Percentiles rank a stretch among this genome's conserved stretches.
Evolutionary conservation across 30 jellyfish, hydroid and myxozoan species (phyloP).

Genomic region (Rhopilema esculentum): DNA sequence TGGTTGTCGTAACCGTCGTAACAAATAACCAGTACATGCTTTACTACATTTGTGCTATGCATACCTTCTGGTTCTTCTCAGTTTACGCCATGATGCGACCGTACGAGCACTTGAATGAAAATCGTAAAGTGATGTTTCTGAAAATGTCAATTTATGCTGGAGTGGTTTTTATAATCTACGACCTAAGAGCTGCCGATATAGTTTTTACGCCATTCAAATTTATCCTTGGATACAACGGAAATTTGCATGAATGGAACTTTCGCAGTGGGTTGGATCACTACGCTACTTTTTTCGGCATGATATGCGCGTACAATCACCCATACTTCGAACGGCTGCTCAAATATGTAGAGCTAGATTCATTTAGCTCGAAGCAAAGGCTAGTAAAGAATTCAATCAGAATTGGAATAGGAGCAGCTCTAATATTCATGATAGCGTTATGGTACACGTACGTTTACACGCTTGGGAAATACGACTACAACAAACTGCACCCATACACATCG

Average conservation of each 20-base stretch:
- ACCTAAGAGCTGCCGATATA: constrained; percentile 75
- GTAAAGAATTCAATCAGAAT: constrained; percentile 9
- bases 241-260: constrained; percentile 93
- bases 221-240: constrained; percentile 61
- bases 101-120: constrained; percentile 84
- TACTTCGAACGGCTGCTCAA: constrained; percentile 59
- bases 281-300: constrained; percentile 93
- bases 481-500: constrained; percentile 93
- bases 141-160: constrained; percentile 76
- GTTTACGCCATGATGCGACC: constrained; percentile 99
- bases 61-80: constrained; percentile 93
- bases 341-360: constrained; percentile 38
- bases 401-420: constrained; percentile 8
- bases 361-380: background rate
- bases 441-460: constrained; percentile 73
- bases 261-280: constrained; percentile 94
- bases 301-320: constrained; percentile 95
- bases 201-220: constrained; percentile 81
- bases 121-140: constrained; percentile 65
- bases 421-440: constrained; percentile 58
- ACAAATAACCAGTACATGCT: constrained; percentile 91
- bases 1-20: constrained; percentile 59
- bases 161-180: constrained; percentile 70
- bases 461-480: constrained; percentile 79
- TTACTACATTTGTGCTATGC: constrained; percentile 98